phyloP scores from a whole-genome alignment of 2,888 invertebrate species.

The Dasypolia templi region DNA sequence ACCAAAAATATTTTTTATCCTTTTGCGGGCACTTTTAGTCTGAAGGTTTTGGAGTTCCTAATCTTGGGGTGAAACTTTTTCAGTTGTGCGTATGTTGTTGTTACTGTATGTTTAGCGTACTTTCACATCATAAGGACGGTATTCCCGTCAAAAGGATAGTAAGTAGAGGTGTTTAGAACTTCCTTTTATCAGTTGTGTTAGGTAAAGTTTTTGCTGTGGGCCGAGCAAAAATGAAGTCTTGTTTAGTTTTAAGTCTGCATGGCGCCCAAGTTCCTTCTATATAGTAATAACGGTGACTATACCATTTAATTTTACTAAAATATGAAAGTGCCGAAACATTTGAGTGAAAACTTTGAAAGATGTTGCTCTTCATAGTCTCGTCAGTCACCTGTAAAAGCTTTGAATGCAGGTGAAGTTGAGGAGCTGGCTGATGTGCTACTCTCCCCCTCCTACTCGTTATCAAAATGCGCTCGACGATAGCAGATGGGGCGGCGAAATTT shows the following conservation, averaged over 20 bases:
- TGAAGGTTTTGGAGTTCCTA: constrained; percentile 16
- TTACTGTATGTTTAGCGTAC: neutral
- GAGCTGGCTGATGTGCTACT: neutral
- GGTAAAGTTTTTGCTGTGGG: neutral
- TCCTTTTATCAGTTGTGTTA: neutral
- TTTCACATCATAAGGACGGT: neutral
- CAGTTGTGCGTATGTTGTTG: no score
- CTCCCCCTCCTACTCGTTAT: constrained; percentile 33
- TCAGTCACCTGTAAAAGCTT: constrained; percentile 46
- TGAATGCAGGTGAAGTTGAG: constrained; percentile 49
- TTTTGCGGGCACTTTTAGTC: constrained; percentile 17
- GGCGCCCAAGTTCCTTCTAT: no score
- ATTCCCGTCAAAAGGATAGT: neutral
- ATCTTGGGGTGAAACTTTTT: constrained; percentile 16
- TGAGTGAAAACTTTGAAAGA: constrained; percentile 14
- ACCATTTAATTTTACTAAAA: neutral
- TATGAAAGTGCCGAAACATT: neutral
- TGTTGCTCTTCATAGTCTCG: constrained; percentile 35
- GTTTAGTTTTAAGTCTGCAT: neutral
- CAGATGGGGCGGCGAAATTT: constrained; percentile 57
- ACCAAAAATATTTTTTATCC: constrained; percentile 40
- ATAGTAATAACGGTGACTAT: no score
- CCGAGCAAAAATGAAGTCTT: neutral
- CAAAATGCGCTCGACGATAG: constrained; percentile 55
- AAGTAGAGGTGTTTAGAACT: neutral